Base-by-base conservation (phyloP, 2,113 vertebrate genomes). In the Apistogramma diplotaenia region DNA sequence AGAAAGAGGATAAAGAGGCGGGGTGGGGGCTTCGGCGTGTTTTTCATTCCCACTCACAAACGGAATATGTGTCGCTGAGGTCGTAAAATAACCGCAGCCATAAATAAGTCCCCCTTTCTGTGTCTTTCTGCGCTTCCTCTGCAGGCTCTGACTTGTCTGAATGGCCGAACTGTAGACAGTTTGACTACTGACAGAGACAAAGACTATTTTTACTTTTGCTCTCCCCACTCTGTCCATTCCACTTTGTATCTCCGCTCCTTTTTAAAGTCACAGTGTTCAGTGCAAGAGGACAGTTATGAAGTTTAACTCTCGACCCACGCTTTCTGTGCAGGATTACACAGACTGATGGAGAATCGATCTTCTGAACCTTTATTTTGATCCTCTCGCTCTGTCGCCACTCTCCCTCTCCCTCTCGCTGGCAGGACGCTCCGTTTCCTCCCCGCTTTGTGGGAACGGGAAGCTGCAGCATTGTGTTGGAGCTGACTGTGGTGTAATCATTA, bases 371-470 rank as follows among this genome's bases (percentile, higher is more conserved):
- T 76, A 59, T 76, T 67, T 67, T 67, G 61, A 67, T 21, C 61
- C 70, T 16, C 60, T 27, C 73, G 35, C 35, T 53, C 56, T 29
- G 29, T 31, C 29, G 29, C 29, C 16, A 16, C 58, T 15, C 53
- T 35, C 72, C 54, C 76, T 55, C 74, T 25, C 67, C n/a, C 70
- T 49, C 25, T 54, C 27, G 2, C 29, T 15, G 85, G 87, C 90
- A 92, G 92, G 91, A 92, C 89, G 91, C 90, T 74, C 31, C 72
- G 87, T 74, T 94, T 94, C 93, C 93, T 94, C 89, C 84, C 70
- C 31, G 59, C 87, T 86, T 85, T 89, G 90, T 90, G 91, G 87
- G 90, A 92, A 94, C 90, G 92, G 93, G 93, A 94, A 94, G 88
- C 91, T 33, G 85, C 87, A 62, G 85, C 79, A 93, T 93, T 93